Percentiles rank a stretch among this genome's conserved stretches.
These are phyloP conservation scores for Sphaerodactylus townsendi DNA, from an alignment of 2,113 vertebrate species.

Conservation along the genomic window DNA sequence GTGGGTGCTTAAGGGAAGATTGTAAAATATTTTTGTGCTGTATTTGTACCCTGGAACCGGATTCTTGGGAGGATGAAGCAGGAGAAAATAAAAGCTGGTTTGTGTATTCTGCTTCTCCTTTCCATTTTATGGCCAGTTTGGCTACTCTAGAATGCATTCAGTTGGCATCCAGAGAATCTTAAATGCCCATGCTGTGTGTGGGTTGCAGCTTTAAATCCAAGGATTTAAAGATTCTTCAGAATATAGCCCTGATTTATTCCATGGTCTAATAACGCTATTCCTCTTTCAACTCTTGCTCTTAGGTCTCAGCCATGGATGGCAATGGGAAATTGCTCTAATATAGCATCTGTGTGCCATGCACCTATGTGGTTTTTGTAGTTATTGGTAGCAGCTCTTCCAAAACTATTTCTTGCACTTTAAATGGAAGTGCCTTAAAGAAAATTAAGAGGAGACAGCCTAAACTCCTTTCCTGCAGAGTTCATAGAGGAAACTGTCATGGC, in stretches of 20 bases:
- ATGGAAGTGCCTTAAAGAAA: not conserved
- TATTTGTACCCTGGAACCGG: not conserved
- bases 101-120: not conserved
- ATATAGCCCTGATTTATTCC: constrained; percentile 5
- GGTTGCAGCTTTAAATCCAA: not conserved
- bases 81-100: not conserved
- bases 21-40: not conserved
- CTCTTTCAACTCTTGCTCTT: not conserved
- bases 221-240: not conserved
- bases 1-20: not conserved
- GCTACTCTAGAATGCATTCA: not conserved
- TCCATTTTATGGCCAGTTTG: not conserved
- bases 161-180: not conserved
- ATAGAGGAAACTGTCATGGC: too few relatives aligned
- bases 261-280: too few relatives aligned
- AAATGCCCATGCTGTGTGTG: not conserved
- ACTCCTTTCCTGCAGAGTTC: fast-evolving
- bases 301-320: not conserved
- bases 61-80: not conserved
- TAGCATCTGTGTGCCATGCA: not conserved
- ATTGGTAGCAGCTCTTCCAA: not conserved
- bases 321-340: not conserved
- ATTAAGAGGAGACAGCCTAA: too few relatives aligned
- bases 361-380: not conserved
- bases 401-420: not conserved